Conservation (phyloP, 2,888 invertebrate genomes). For the Alsophila aescularia region DNA sequence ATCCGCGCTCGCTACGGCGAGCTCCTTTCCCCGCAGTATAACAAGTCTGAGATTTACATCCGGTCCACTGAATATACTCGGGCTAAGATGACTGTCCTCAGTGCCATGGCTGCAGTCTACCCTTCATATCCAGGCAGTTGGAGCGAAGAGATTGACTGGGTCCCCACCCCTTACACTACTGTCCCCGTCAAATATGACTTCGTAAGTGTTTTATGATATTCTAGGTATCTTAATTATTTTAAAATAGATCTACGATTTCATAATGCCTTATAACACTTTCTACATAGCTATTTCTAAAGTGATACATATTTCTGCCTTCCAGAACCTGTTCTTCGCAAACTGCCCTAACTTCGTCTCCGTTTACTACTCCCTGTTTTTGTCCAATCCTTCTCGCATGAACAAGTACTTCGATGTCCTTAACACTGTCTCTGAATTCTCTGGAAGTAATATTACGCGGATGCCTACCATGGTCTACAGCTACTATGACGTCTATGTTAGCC, state of each 20-base stretch:
- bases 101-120: slow-evolving; percentile 54
- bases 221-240: too few species aligned
- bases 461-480: slow-evolving; percentile 31
- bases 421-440: slow-evolving; percentile 28
- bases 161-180: slow-evolving; percentile 58
- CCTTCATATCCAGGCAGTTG: slow-evolving; percentile 42
- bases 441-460: slow-evolving; percentile 18
- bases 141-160: slow-evolving; percentile 52
- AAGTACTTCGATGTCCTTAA: slow-evolving; percentile 35
- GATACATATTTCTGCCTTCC: slow-evolving; percentile 55
- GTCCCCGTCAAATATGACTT: slow-evolving; percentile 51
- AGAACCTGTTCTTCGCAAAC: slow-evolving; percentile 47
- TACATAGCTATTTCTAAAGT: slow-evolving; percentile 29
- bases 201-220: slow-evolving; percentile 45
- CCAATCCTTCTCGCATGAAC: slow-evolving; percentile 22
- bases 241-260: not conserved
- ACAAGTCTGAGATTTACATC: slow-evolving; percentile 58
- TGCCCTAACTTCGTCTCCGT: slow-evolving; percentile 41
- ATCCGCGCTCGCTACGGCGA: slow-evolving; percentile 48
- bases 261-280: not conserved
- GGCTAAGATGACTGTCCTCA: slow-evolving; percentile 56
- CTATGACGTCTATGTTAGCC: slow-evolving; percentile 44
- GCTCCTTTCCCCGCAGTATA: slow-evolving; percentile 50
- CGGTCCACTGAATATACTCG: slow-evolving; percentile 59
- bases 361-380: not conserved